These are phyloP conservation scores for Trypoxylus dichotomus DNA, from an alignment of 1,140 invertebrate genomes.

Conservation along the genomic window DNA sequence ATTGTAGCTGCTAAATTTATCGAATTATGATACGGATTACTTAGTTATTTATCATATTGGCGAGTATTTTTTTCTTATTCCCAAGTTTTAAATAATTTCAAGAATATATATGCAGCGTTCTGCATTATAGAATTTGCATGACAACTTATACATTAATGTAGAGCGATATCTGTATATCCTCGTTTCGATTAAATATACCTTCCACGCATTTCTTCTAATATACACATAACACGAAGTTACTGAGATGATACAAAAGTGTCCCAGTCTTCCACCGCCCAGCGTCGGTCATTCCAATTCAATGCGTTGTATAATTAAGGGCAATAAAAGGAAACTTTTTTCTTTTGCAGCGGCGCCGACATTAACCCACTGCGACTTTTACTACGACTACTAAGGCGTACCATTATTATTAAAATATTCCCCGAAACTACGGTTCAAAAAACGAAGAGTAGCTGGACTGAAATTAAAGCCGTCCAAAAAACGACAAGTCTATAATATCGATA, in stretches of 20 bases:
- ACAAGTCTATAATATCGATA: conserved; percentile 5
- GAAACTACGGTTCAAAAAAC: not conserved
- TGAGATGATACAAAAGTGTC: not conserved
- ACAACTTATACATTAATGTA: no score
- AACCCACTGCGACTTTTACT: not conserved
- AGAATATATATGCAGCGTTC: no score
- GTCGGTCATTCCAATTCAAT: not conserved
- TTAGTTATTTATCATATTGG: no score
- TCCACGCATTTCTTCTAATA: no score
- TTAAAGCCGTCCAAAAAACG: not conserved
- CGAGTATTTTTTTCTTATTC: no score
- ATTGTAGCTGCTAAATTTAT: no score
- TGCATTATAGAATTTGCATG: no score
- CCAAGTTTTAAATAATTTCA: no score
- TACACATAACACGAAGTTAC: no score
- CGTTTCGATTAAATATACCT: no score
- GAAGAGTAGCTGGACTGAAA: not conserved
- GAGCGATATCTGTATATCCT: no score
- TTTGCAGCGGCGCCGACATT: not conserved
- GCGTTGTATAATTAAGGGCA: not conserved
- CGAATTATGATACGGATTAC: no score
- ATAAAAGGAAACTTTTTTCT: conserved; percentile 1
- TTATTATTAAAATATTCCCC: conserved; percentile 23
- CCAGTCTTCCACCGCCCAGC: not conserved
- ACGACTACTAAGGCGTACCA: not conserved